Conservation (phyloP, 37 sponge, comb jelly and placozoan genomes). For the Mnemiopsis leidyi region DNA sequence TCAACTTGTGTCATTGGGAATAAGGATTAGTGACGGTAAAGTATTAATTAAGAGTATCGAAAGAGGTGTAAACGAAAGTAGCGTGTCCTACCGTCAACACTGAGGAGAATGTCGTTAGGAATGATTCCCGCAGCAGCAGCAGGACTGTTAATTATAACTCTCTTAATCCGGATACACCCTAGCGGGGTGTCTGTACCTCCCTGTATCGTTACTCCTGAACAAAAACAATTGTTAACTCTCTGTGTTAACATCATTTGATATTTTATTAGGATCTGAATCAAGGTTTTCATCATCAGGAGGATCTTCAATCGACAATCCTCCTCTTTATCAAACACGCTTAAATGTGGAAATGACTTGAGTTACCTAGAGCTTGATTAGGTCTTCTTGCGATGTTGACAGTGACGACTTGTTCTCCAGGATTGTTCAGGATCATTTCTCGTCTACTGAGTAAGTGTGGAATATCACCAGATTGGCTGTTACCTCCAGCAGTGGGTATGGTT, state of each 20-base stretch:
- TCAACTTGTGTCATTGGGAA: no score
- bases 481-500: not conserved
- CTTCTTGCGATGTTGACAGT: not conserved
- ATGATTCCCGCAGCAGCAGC: conserved; percentile 61
- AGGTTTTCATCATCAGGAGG: not conserved
- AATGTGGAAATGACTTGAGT: no score
- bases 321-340: no score
- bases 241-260: no score
- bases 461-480: not conserved
- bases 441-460: not conserved
- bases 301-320: not conserved
- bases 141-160: conserved; percentile 40
- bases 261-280: no score
- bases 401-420: conserved; percentile 41
- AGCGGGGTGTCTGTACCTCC: conserved; percentile 58
- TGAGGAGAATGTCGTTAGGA: conserved; percentile 54
- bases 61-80: not conserved
- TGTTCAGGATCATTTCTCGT: conserved; percentile 37
- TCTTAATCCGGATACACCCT: conserved; percentile 55
- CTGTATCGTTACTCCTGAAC: conserved; percentile 43
- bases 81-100: not conserved
- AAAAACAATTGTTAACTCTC: no score
- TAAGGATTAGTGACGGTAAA: no score
- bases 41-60: no score
- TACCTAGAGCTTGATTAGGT: conserved; percentile 33